phyloP scores from a whole-genome alignment of 2,113 vertebrate genomes.

The Panthera tigris region DNA sequence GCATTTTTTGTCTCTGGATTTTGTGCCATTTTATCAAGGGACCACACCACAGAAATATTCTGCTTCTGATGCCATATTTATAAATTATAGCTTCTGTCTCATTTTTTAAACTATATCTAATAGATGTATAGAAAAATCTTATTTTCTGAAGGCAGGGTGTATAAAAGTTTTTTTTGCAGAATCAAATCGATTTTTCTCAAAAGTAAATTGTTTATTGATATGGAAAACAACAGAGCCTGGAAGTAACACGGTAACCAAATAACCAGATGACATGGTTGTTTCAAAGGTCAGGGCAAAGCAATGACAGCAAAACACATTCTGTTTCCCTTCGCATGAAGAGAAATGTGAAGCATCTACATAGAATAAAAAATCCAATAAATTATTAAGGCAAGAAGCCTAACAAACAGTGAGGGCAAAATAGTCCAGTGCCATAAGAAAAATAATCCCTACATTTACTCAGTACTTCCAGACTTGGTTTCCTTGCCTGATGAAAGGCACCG shows the following conservation, averaged over 20 bases:
- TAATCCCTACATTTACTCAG: neutral
- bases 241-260: neutral
- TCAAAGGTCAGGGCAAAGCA: neutral
- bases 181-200: neutral
- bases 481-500: neutral
- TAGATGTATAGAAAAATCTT: neutral
- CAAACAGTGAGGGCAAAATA: neutral
- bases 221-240: neutral
- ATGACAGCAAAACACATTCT: neutral
- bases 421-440: neutral
- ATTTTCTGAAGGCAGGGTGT: neutral
- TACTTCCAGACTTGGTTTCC: neutral
- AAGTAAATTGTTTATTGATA: neutral
- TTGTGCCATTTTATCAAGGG: neutral
- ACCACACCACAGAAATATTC: neutral
- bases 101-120: neutral
- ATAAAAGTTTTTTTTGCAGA: neutral
- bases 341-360: neutral
- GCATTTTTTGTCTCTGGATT: neutral
- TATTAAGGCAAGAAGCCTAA: neutral
- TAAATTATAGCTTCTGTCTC: neutral
- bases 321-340: neutral
- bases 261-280: neutral
- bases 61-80: neutral
- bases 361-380: neutral